Conservation (phyloP, 2,113 vertebrate genomes). For the Chlorocebus sabaeus region DNA sequence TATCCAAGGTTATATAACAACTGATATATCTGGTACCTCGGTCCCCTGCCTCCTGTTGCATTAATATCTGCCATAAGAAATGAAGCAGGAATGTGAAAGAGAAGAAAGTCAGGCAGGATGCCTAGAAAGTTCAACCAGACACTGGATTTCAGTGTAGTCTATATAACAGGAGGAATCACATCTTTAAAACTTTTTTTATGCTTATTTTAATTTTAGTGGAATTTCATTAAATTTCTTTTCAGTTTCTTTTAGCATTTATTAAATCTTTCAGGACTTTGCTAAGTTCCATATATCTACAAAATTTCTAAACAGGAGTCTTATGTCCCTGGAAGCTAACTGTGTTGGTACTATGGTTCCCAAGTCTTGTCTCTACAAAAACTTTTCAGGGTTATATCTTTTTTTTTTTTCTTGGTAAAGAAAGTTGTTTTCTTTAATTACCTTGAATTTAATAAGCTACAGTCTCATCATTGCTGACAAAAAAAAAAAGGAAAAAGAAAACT, state of each 20-base stretch:
- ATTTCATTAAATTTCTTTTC: background rate
- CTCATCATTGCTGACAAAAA: background rate
- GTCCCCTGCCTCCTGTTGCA: background rate
- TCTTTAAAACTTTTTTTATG: background rate
- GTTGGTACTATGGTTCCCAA: background rate
- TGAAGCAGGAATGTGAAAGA: constrained; percentile 2
- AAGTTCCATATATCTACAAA: background rate
- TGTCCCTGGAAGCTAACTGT: background rate
- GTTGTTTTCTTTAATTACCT: constrained; percentile 39
- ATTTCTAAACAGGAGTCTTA: background rate
- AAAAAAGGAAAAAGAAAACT: background rate
- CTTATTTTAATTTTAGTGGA: constrained; percentile 24
- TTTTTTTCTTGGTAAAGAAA: background rate
- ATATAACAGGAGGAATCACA: background rate
- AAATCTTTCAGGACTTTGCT: background rate
- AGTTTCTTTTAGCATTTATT: background rate
- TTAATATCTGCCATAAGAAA: background rate
- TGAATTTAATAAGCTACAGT: background rate
- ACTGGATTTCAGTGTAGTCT: background rate
- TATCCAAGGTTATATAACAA: background rate
- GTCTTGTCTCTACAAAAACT: background rate
- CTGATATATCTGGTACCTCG: background rate
- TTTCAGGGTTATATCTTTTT: background rate
- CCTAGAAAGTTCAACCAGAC: background rate
- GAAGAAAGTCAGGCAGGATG: background rate